Conservation (phyloP, 53 echinoderm and acorn worm genomes). For the Crossaster papposus region DNA sequence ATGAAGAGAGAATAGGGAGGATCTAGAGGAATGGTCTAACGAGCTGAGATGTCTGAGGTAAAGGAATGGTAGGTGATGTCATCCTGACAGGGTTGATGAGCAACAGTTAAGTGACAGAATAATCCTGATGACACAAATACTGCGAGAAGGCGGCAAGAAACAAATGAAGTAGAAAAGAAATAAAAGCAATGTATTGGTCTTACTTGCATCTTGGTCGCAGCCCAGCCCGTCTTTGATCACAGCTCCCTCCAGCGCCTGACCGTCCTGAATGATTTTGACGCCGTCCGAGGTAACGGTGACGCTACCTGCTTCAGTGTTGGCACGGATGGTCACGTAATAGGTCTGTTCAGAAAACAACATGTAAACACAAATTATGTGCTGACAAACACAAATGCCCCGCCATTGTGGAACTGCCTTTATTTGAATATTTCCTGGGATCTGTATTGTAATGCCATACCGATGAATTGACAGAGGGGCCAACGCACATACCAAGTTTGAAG, state of each 20-base stretch:
- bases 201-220: conserved; percentile 42
- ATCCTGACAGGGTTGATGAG: conserved; percentile 10
- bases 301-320: conserved; percentile 43
- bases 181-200: background rate
- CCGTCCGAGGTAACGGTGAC: conserved; percentile 51
- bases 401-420: too few species aligned
- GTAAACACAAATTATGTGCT: background rate
- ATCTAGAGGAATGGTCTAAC: background rate
- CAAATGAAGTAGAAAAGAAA: background rate
- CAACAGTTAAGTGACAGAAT: background rate
- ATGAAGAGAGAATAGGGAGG: background rate
- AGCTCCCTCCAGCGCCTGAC: conserved; percentile 26
- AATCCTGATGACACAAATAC: background rate
- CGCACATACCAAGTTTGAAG: too few species aligned
- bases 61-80: conserved; percentile 42
- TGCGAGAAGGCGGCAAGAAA: background rate
- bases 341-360: conserved; percentile 17
- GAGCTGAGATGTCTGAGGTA: conserved; percentile 16
- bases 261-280: conserved; percentile 45
- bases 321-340: conserved; percentile 54
- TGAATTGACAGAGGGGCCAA: too few species aligned
- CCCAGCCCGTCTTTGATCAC: conserved; percentile 45
- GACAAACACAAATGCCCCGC: too few species aligned
- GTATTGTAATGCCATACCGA: too few species aligned
- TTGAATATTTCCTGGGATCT: too few species aligned